A percentile compares a stretch with the other conserved stretches of the same genome.
Evolutionary conservation across 2,113 vertebrate species (phyloP).

Genomic region (Atractosteus spatula): DNA sequence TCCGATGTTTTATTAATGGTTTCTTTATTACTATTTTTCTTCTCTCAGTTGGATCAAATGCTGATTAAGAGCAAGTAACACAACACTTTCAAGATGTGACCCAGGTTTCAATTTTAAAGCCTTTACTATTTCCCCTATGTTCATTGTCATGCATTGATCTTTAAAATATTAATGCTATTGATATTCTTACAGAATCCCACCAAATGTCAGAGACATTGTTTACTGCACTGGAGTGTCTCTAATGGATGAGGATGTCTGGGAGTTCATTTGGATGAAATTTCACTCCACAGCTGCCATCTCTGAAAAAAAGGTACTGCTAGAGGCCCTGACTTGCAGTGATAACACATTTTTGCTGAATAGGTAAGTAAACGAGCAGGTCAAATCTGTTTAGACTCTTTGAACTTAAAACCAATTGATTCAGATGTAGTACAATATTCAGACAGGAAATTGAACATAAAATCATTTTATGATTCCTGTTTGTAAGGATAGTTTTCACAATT

Average conservation of each 20-base stretch:
- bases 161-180: constrained; percentile 5
- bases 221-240: constrained; percentile 96
- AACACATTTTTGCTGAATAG: constrained; percentile 89
- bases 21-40: neutral
- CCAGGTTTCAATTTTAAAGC: neutral
- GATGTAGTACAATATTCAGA: too few species aligned
- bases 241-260: constrained; percentile 98
- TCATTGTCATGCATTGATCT: neutral
- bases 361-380: constrained; percentile 44
- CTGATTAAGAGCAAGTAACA: neutral
- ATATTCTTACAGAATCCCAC: constrained; percentile 77
- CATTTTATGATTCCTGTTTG: too few species aligned
- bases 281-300: constrained; percentile 88
- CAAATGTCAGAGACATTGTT: constrained; percentile 92
- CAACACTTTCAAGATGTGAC: neutral
- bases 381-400: too few species aligned
- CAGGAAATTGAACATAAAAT: too few species aligned
- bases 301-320: constrained; percentile 93
- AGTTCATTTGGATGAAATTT: constrained; percentile 99
- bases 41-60: neutral
- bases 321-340: constrained; percentile 94
- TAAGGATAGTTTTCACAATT: too few species aligned
- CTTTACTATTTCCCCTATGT: neutral
- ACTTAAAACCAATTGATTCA: too few species aligned
- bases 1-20: neutral